Conservation (phyloP, 2,797 vertebrate species). For the Simalia tracyae region DNA sequence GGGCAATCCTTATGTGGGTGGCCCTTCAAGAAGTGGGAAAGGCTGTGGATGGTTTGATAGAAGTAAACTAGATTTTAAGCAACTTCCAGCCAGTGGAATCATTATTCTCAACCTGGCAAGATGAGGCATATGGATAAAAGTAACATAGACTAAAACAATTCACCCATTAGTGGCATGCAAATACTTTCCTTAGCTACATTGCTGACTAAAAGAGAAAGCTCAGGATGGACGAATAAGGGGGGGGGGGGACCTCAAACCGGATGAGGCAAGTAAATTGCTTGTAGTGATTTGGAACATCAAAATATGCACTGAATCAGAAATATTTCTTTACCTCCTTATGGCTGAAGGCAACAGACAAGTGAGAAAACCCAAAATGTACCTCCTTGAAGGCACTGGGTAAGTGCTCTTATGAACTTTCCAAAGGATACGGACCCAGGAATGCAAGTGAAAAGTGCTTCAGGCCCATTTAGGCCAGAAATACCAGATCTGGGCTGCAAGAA, state of each 20-base stretch:
- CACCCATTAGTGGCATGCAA: neutral
- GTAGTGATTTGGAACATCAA: constrained; percentile 20
- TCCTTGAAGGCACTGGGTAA: neutral
- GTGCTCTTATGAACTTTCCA: neutral
- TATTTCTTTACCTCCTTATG: neutral
- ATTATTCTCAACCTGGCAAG: neutral
- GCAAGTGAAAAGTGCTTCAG: neutral
- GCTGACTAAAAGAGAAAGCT: neutral
- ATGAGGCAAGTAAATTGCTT: constrained; percentile 20
- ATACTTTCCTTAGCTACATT: neutral
- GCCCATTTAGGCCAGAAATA: too few species aligned
- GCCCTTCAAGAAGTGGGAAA: neutral
- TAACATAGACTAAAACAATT: accelerated
- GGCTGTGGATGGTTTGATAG: neutral
- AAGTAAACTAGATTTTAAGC: neutral
- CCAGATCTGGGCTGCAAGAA: too few species aligned
- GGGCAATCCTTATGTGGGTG: neutral
- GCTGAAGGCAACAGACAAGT: neutral
- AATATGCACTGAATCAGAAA: neutral
- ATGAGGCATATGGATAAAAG: neutral
- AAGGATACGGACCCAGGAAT: neutral
- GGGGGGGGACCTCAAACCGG: neutral
- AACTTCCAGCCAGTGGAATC: neutral
- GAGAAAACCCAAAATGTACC: neutral
- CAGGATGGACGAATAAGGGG: constrained; percentile 27